Percentiles rank a stretch among this genome's conserved stretches.
Conservation (phyloP, 2,888 invertebrate genomes). For the Apantesis nais region DNA sequence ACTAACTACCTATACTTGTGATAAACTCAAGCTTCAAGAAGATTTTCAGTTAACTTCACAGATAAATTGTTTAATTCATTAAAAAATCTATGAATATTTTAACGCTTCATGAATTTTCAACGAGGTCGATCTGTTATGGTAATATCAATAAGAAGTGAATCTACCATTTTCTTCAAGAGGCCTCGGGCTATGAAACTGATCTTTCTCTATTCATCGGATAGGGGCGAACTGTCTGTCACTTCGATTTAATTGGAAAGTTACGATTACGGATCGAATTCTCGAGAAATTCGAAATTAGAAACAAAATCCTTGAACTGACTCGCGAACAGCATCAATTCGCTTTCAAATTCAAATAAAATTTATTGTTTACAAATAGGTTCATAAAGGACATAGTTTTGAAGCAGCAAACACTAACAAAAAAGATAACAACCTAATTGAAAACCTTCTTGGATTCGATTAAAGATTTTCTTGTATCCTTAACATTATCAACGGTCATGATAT, state of each 20-base stretch:
- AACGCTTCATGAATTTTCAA: conserved; percentile 36
- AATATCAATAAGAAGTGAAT: conserved; percentile 35
- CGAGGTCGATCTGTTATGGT: conserved; percentile 38
- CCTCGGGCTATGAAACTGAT: conserved; percentile 25
- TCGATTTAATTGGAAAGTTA: conserved; percentile 28
- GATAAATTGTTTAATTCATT: conserved; percentile 16
- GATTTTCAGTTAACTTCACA: conserved; percentile 13
- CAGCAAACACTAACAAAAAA: too few relatives aligned
- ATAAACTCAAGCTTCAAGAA: background rate
- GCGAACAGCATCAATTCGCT: conserved; percentile 1
- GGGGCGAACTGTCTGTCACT: conserved; percentile 20
- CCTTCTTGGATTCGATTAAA: too few relatives aligned
- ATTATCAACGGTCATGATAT: too few relatives aligned
- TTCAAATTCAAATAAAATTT: background rate
- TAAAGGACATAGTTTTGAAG: too few relatives aligned
- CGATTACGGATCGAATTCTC: conserved; percentile 19
- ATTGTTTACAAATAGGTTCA: background rate
- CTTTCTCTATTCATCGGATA: conserved; percentile 18
- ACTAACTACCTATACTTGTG: background rate
- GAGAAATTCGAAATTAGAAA: conserved; percentile 16
- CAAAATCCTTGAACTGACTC: conserved; percentile 13
- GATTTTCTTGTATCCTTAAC: too few relatives aligned
- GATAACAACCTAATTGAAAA: too few relatives aligned
- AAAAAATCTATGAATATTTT: conserved; percentile 38
- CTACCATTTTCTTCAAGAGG: conserved; percentile 10